Evolutionary conservation across 1,140 invertebrate species (phyloP).

Genomic region (Neodiprion virginianus): DNA sequence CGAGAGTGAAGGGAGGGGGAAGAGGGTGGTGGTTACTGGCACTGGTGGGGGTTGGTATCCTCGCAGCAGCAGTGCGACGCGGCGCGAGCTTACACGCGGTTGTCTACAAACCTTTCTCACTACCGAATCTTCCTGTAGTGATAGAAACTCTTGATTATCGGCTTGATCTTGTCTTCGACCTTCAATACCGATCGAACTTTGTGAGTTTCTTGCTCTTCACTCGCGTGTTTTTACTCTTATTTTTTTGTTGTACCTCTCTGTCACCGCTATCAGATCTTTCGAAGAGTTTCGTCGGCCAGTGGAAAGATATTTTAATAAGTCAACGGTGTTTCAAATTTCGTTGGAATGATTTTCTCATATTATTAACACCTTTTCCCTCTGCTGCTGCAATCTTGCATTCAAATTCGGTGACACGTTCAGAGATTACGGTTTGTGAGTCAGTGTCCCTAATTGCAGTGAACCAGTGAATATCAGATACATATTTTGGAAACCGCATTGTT

Average conservation of each 20-base stretch:
- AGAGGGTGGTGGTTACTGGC: not conserved
- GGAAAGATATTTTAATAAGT: too few relatives aligned
- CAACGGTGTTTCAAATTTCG: too few relatives aligned
- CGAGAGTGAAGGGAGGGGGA: not conserved
- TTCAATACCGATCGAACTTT: not conserved
- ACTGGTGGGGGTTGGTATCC: conserved; percentile 29
- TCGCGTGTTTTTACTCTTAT: too few relatives aligned
- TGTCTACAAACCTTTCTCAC: conserved; percentile 32
- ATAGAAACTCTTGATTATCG: conserved; percentile 4
- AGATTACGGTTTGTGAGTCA: not conserved
- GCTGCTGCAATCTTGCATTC: not conserved
- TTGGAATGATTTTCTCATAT: too few relatives aligned
- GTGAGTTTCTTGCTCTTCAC: not conserved
- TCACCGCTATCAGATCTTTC: too few relatives aligned
- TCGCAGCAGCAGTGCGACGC: conserved; percentile 53
- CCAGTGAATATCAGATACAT: not conserved
- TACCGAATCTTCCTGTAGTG: conserved; percentile 13
- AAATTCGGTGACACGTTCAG: not conserved
- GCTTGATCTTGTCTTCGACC: not conserved
- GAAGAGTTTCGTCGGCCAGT: too few relatives aligned
- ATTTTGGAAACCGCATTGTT: not conserved
- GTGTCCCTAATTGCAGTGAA: not conserved
- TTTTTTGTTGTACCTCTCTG: too few relatives aligned
- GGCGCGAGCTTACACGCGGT: conserved; percentile 50
- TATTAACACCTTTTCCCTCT: not conserved